A percentile compares a stretch with the other conserved stretches of the same genome.
phyloP scores from a whole-genome alignment of 2,113 vertebrate species.

The Oxyura jamaicensis region DNA sequence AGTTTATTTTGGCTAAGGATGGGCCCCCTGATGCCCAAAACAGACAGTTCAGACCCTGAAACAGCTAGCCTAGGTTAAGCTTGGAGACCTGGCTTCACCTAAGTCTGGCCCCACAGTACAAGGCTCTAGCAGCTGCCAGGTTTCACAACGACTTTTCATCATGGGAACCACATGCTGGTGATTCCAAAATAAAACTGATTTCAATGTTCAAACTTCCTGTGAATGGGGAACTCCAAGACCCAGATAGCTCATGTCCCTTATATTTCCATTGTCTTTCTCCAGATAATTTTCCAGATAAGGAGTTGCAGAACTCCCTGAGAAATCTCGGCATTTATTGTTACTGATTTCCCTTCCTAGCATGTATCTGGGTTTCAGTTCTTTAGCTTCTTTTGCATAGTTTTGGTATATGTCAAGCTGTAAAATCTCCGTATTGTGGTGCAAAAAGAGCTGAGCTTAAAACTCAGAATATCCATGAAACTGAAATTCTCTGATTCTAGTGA shows the following conservation, averaged over 20 bases:
- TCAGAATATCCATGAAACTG: neutral
- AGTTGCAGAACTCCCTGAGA: neutral
- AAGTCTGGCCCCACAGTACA: neutral
- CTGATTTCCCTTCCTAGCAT: neutral
- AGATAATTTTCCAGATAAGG: neutral
- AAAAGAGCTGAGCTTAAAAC: neutral
- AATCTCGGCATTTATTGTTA: neutral
- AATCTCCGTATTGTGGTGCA: neutral
- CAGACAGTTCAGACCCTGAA: neutral
- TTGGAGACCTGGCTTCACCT: neutral
- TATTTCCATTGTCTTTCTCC: neutral
- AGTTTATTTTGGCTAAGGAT: neutral
- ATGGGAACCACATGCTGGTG: neutral
- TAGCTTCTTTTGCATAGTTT: neutral
- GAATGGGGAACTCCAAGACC: neutral
- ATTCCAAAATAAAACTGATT: conserved; percentile 12
- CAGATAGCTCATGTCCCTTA: neutral
- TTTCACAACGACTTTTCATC: neutral
- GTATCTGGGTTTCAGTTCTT: neutral
- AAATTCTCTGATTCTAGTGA: neutral
- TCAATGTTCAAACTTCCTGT: neutral
- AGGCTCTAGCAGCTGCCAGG: neutral
- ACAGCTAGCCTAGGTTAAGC: neutral
- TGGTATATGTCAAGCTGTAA: neutral
- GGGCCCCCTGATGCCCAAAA: neutral